phyloP scores from a whole-genome alignment of 2,113 vertebrate genomes.

The Pelobates fuscus region DNA sequence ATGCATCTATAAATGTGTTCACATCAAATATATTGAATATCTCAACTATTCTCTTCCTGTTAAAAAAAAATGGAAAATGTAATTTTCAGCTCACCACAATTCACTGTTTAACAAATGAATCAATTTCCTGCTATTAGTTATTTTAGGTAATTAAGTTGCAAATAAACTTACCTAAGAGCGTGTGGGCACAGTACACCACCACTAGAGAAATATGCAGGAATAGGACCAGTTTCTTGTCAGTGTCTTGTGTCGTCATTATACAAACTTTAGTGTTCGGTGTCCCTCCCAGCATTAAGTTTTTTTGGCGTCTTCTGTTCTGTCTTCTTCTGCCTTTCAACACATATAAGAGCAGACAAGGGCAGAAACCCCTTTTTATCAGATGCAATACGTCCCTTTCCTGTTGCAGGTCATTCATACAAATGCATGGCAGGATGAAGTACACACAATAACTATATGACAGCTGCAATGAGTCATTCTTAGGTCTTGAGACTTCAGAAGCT shows the following conservation, averaged over 20 bases:
- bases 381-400: slow-evolving; percentile 39
- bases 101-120: neutral
- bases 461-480: slow-evolving; percentile 26
- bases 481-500: neutral
- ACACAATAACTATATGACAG: neutral
- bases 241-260: slow-evolving; percentile 17
- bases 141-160: too few species aligned
- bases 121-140: too few species aligned
- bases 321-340: slow-evolving; percentile 6
- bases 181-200: neutral
- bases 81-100: neutral
- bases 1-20: too few species aligned
- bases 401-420: slow-evolving; percentile 34
- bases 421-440: slow-evolving; percentile 28
- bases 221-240: neutral
- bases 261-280: neutral
- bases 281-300: slow-evolving; percentile 5
- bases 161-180: slow-evolving; percentile 8
- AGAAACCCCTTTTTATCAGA: slow-evolving; percentile 38
- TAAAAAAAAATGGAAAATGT: too few species aligned
- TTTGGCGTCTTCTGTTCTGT: slow-evolving; percentile 6
- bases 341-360: slow-evolving; percentile 12
- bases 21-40: too few species aligned
- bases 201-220: neutral
- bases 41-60: too few species aligned